A percentile compares a stretch with the other conserved stretches of the same genome.
Evolutionary conservation across 2,888 invertebrate genomes (phyloP).

Genomic region (Argyra leucocephala): DNA sequence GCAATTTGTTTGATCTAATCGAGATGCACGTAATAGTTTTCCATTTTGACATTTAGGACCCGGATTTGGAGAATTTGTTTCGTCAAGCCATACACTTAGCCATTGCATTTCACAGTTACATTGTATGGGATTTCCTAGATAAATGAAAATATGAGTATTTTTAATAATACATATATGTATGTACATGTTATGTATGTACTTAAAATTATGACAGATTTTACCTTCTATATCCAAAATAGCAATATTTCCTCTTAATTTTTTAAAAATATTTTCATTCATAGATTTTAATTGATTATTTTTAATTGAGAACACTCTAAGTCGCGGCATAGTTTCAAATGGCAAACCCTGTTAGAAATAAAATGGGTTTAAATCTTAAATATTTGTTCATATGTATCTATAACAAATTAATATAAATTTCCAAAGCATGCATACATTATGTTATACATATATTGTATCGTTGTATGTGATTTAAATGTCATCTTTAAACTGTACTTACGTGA

Average conservation of each 20-base stretch:
- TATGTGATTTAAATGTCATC: background rate
- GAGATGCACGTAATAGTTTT: conserved; percentile 60
- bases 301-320: conserved; percentile 69
- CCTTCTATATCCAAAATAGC: conserved; percentile 77
- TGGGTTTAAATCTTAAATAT: background rate
- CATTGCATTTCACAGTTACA: conserved; percentile 76
- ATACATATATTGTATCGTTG: background rate
- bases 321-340: conserved; percentile 75
- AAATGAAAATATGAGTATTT: background rate
- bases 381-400: background rate
- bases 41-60: conserved; percentile 76
- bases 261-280: conserved; percentile 63
- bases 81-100: conserved; percentile 73
- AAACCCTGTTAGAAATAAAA: conserved; percentile 47
- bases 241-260: conserved; percentile 67
- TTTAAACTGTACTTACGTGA: conserved; percentile 39
- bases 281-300: conserved; percentile 65
- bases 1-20: conserved; percentile 62
- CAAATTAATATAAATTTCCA: background rate
- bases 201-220: conserved; percentile 32
- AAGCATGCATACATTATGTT: background rate
- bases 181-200: background rate
- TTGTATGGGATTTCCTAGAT: conserved; percentile 66
- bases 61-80: conserved; percentile 53
- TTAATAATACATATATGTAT: background rate